Percentiles rank a stretch among this genome's conserved stretches.
Conservation (phyloP, 2,888 invertebrate species). For the Nomada fabriciana region DNA sequence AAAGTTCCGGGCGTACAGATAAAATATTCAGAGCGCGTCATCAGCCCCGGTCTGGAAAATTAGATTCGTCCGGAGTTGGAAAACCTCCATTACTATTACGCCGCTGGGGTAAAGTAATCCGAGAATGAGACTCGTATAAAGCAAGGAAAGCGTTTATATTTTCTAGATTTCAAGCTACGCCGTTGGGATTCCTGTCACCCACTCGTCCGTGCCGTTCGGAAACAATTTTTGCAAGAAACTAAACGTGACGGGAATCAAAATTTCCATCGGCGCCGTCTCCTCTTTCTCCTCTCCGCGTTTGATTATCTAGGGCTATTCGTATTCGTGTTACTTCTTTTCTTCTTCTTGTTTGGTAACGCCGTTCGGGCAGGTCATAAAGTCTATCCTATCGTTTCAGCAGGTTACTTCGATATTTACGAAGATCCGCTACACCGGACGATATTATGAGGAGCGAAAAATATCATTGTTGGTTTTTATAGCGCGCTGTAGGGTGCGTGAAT, state of each 20-base stretch:
- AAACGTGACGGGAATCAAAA: slow-evolving; percentile 27
- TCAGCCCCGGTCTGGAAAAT: slow-evolving; percentile 64
- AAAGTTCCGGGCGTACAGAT: slow-evolving; percentile 54
- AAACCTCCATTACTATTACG: slow-evolving; percentile 70
- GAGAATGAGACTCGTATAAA: slow-evolving; percentile 59
- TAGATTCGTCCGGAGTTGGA: slow-evolving; percentile 71
- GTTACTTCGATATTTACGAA: slow-evolving; percentile 40
- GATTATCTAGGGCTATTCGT: neutral
- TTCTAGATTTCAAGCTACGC: slow-evolving; percentile 25
- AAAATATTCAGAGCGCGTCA: slow-evolving; percentile 71
- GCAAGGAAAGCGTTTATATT: slow-evolving; percentile 47
- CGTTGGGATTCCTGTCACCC: slow-evolving; percentile 9
- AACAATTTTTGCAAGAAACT: slow-evolving; percentile 39
- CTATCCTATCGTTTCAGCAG: slow-evolving; percentile 42
- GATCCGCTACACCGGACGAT: slow-evolving; percentile 44
- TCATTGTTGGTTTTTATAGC: slow-evolving; percentile 60
- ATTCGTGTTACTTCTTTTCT: too few species aligned
- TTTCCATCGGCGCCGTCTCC: neutral
- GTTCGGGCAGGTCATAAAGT: slow-evolving; percentile 21
- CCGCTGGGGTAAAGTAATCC: slow-evolving; percentile 58
- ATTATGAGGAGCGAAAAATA: slow-evolving; percentile 56
- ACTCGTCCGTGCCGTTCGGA: neutral
- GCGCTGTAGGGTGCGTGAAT: slow-evolving; percentile 62
- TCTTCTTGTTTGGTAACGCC: neutral
- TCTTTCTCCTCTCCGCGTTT: neutral